Base-by-base conservation (phyloP, 2,113 vertebrate species). In the Callopanchax toddi region DNA sequence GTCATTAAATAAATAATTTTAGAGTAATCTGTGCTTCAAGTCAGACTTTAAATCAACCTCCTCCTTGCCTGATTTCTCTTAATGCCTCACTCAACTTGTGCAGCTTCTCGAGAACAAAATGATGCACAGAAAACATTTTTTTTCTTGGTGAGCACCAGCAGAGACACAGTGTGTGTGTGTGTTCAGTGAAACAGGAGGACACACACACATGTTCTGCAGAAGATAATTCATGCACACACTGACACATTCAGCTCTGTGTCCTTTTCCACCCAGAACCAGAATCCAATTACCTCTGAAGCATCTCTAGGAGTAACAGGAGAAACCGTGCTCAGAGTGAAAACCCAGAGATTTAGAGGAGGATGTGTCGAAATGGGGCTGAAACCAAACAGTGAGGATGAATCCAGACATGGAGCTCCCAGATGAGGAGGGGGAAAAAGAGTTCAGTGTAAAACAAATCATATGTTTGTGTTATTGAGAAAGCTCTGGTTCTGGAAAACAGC, bases 241-340 rank as follows among this genome's bases (percentile, higher is more conserved):
- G 63, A 76, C 71, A 68, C 66, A 85, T 82, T 79, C 74, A 43
- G 12, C 65, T 72, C 74, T 74, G 74, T 58, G 67, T 78, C 74
- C 60, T 64, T 32, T 81, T 78, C 67, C 79, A 74, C 81, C 74
- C 62, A 43, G 72, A 52, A 71, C 74, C 0, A n/a, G 34, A 89
- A 91, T 87, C 89, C 86, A 89, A 89, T 89, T 89, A 90, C 67
- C 71, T 80, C 81, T 66, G 70, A 81, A 88, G 79, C 85, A 82
- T 82, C 84, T 85, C 82, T 76, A 20, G 39, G 56, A 88, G 76
- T 82, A 72, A 88, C 51, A 84, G 74, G 58, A 80, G 72, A 73
- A 70, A 65, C 43, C n/a, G 42, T 60, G 66, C 68, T 77, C 42
- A 5, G 49, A 78, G 77, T 39, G 46, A 29, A 72, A 78, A 68